A percentile compares a stretch with the other conserved stretches of the same genome.
Evolutionary conservation across 2,113 vertebrate genomes (phyloP).

Genomic region (Urocolius indicus): DNA sequence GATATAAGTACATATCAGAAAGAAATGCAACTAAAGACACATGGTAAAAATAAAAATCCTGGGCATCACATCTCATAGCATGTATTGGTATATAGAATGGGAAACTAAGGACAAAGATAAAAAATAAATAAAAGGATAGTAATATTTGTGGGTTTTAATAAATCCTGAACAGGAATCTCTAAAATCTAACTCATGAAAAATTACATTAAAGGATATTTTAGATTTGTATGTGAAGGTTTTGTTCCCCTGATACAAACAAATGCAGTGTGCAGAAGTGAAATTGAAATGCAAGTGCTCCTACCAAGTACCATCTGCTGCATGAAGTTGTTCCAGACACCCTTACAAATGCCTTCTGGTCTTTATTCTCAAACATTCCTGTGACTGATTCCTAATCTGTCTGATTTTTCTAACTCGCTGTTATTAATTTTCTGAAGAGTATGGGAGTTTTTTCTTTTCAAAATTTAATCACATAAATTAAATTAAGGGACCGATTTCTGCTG

Average conservation of each 20-base stretch:
- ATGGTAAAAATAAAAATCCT: neutral
- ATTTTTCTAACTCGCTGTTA: neutral
- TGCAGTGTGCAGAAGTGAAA: neutral
- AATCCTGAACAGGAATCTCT: neutral
- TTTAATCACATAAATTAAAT: neutral
- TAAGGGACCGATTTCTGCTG: neutral
- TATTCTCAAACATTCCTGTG: neutral
- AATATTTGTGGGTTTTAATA: neutral
- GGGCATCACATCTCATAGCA: neutral
- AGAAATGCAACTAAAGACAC: neutral
- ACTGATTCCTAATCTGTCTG: neutral
- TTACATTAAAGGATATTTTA: neutral
- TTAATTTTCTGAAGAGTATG: neutral
- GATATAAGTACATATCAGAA: neutral
- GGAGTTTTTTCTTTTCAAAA: neutral
- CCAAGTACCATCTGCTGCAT: conserved; percentile 47
- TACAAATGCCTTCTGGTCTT: conserved; percentile 39
- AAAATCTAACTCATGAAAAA: neutral
- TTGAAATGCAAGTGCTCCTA: conserved; percentile 28
- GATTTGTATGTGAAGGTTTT: neutral
- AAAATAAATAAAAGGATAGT: neutral
- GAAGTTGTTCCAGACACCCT: conserved; percentile 4
- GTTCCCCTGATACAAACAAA: neutral
- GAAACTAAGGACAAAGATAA: neutral
- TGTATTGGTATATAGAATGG: neutral